These are phyloP conservation scores for Zhuqinia jingwanae DNA, from an alignment of 2,888 invertebrate species.

Conservation along the genomic window DNA sequence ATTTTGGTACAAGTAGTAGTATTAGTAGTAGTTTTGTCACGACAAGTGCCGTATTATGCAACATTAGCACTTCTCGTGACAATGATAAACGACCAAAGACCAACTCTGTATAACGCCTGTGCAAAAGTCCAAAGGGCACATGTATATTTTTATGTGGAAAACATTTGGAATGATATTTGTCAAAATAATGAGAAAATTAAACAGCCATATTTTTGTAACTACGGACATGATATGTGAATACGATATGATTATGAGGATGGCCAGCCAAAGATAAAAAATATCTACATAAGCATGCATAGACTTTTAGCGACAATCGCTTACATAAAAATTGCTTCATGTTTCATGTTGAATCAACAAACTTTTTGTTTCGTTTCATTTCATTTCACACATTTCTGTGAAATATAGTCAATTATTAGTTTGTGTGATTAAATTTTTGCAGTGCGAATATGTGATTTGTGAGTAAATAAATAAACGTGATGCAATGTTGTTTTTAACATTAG, in stretches of 20 bases:
- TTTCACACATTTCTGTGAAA: slow-evolving; percentile 12
- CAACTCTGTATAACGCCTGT: background rate
- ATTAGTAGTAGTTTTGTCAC: no score
- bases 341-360: slow-evolving; percentile 2
- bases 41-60: background rate
- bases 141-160: background rate
- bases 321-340: no score
- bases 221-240: background rate
- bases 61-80: background rate
- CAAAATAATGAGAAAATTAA: background rate
- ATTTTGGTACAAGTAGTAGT: no score
- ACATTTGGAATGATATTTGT: background rate
- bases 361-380: no score
- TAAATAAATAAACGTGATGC: no score
- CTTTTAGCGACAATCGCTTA: no score
- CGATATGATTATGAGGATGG: background rate
- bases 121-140: background rate
- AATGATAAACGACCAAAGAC: background rate
- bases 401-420: background rate
- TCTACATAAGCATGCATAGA: background rate
- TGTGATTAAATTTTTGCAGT: slow-evolving; percentile 1
- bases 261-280: background rate
- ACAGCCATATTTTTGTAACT: background rate
- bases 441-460: no score
- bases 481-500: no score